These are phyloP conservation scores for Venturia canescens DNA, from an alignment of 1,140 invertebrate species.

Conservation along the genomic window DNA sequence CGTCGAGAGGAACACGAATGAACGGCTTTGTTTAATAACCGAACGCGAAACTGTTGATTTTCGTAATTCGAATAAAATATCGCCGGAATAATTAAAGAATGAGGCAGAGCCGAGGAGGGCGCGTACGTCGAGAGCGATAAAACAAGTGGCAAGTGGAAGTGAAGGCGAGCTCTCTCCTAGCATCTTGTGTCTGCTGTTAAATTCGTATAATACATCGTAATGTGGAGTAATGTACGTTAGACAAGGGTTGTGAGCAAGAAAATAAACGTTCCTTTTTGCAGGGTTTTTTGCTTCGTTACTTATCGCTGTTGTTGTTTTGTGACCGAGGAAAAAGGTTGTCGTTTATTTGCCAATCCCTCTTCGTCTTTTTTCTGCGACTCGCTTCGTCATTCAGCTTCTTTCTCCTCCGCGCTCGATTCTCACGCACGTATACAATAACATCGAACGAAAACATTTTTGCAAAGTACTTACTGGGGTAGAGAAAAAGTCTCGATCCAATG, in stretches of 20 bases:
- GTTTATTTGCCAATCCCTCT: not conserved
- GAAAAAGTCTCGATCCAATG: constrained; percentile 80
- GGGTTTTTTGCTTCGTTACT: not conserved
- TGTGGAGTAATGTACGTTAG: not conserved
- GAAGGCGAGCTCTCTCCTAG: not conserved
- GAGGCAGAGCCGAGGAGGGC: not conserved
- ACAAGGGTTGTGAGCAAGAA: not conserved
- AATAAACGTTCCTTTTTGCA: not conserved
- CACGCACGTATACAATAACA: not conserved
- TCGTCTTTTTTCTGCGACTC: not conserved
- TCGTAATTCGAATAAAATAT: not conserved
- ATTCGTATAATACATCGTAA: not conserved
- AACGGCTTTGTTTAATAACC: not conserved
- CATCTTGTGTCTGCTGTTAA: not conserved
- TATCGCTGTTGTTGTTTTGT: constrained; percentile 17
- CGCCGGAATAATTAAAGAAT: not conserved
- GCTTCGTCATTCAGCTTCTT: constrained; percentile 4
- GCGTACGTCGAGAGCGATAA: not conserved
- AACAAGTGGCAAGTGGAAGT: not conserved
- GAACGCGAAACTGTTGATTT: no score
- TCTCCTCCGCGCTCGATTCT: not conserved
- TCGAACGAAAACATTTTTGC: not conserved
- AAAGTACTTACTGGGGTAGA: constrained; percentile 77
- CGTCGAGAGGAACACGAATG: not conserved
- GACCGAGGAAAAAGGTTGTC: not conserved